Base-by-base conservation (phyloP, 2,888 invertebrate species). In the Tetranychus truncatus region DNA sequence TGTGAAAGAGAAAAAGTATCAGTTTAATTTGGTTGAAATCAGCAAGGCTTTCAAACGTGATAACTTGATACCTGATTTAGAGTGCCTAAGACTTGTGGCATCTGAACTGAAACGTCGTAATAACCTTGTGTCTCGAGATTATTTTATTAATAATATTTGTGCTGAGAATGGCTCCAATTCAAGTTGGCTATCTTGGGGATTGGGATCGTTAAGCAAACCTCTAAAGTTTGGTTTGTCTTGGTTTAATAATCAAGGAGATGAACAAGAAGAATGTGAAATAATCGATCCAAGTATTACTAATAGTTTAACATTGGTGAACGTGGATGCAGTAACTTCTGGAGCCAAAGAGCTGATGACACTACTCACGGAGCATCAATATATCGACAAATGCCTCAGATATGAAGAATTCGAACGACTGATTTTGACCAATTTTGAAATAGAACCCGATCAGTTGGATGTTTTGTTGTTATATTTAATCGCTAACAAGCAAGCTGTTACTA, bases 41-140 rank as follows among this genome's bases (percentile, higher is more conserved):
- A n/a, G 74, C 20, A 71, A 73, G 21, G 72, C 71, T 44, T 75
- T 75, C 66, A 46, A 73, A 44, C 66, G 74, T 66, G 72, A 66
- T 11, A 20, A 34, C n/a, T 45, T 71, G 15, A 8, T 66, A 4
- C 77, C 77, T 6, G 71, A 77, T 45, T 11, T 72, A 21, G 46
- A 75, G 20, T 75, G 75, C 46, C 0, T 77, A 34, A 72, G 73
- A 66, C 66, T 77, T n/a, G 77, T 75, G 6, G 11, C 75, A 6
- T 65, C 44, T 45, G 46, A 75, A 45, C 45, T 75, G 74, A 74
- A 72, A 21, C 20, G 75, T 66, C 45, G 74, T 9, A 46, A 67
- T 15, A 45, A 18, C n/a, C 20, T 77, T 3, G 20, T 77, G 45
- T 21, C 66, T 21, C 44, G 45, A 4, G 69, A 74, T 46, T 75